Base-by-base conservation (phyloP, 2,888 invertebrate genomes). In the Andrena bicolor region DNA sequence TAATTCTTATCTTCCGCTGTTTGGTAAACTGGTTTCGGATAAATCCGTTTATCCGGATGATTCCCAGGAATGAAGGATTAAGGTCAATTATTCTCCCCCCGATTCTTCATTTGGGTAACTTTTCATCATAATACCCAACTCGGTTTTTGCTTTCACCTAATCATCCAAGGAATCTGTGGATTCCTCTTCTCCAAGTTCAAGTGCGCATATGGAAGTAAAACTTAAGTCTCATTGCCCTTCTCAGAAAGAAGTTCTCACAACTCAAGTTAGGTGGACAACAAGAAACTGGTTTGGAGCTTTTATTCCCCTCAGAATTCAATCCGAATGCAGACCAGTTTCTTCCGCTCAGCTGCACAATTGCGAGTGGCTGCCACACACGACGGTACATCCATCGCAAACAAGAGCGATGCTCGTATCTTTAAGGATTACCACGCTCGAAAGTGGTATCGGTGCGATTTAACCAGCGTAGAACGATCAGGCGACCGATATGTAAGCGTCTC, bases 401-500 rank as follows among this genome's bases (percentile, higher is more conserved):
- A 51, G 23, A 30, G n/a, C 16, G 48, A 13, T 41, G n/a, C 26
- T 53, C 5, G n/a, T 58, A 30, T 23, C 75, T 13, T 35, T 13
- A 49, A 51, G 23, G 61, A 65, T 61, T 56, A 26, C 30, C 28
- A 30, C 30, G 60, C 16, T 60, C 35, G 3, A 5, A 66, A 8
- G 56, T 56, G 35, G 51, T 41, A 56, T 20, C 8, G 35, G 28
- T 35, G 53, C 35, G 49, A 53, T 6, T 69, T 26, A 65, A 20
- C 41, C 10, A 28, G 1, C 41, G 41, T 30, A 68, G 28, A n/a
- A 32, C 35, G 69, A 70, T 58, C 49, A 1, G 32, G 26, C 20
- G 51, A 41, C 48, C 41, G 65, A 26, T 68, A 28, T 20, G 41
- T 74, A 74, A 85, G 79, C 68, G 68, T 79, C 65, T 73, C 56